These are phyloP conservation scores for Spinus olivaceus DNA, from an alignment of 2,797 vertebrate species.

Conservation along the genomic window DNA sequence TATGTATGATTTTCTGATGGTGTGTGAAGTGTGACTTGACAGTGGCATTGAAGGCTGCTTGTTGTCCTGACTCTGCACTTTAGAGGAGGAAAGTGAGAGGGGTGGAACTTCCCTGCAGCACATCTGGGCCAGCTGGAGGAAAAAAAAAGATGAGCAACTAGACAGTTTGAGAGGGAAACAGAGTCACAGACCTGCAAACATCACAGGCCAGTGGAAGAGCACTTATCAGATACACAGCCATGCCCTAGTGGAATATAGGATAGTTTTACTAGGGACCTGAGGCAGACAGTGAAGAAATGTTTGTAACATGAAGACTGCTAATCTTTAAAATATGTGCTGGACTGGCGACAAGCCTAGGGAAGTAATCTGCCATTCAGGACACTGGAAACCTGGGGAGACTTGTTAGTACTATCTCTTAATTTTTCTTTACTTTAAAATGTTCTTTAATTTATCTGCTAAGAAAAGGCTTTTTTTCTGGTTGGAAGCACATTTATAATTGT, in stretches of 20 bases:
- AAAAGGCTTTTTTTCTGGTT: neutral
- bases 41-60: neutral
- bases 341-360: neutral
- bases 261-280: neutral
- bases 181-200: neutral
- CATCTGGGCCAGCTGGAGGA: neutral
- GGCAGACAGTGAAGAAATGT: neutral
- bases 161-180: neutral
- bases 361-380: neutral
- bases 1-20: neutral
- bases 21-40: neutral
- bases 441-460: neutral
- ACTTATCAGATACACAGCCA: neutral
- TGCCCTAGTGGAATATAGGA: neutral
- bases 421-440: neutral
- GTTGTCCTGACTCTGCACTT: neutral
- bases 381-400: neutral
- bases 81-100: neutral
- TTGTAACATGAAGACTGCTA: neutral
- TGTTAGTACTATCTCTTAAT: neutral
- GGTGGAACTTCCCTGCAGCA: neutral
- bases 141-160: neutral
- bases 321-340: neutral
- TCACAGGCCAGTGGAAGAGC: neutral
- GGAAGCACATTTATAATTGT: neutral